Base-by-base conservation (phyloP, 2,888 invertebrate species). In the Apodemia mormo region DNA sequence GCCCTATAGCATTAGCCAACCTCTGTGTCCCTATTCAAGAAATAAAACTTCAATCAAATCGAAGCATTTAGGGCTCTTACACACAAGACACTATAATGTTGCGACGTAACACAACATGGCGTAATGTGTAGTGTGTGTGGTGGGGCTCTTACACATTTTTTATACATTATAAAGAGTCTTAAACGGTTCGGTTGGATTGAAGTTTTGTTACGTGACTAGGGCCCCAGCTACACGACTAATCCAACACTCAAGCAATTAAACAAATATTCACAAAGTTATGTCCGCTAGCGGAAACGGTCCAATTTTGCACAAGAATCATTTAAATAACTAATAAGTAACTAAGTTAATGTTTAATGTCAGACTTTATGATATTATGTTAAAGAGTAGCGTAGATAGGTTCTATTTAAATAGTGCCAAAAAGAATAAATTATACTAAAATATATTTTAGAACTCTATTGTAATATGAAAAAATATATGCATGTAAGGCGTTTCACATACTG, bases 381-480 rank as follows among this genome's bases (percentile, higher is more conserved):
- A 49, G 49, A n/a, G 30, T 61, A 61, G 61, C 33, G 61, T 61
- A 61, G 61, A 61, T 61, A 61, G 61, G 30, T 33, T 61, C 10
- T 61, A 61, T 14, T 49, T 49, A 49, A 49, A 49, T 61, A 61
- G 61, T 61, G 61, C 61, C 61, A 61, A 61, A 56, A 61, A 6
- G 12, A 61, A 30, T 61, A 33, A 61, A 61, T 14, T 61, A 30
- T 61, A 61, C 14, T 49, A 14, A 49, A 49, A 6, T 49, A 49
- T 49, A 49, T 49, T 49, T 49, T 14, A 49, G 49, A 49, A 6
- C 14, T 49, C 49, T 49, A 49, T 49, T 49, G 49, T 49, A 49
- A 49, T 49, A 14, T 49, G 6, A 49, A 14, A 49, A 49, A 14
- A 49, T 49, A 49, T 49, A 29, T 56, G n/a, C 9, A 22, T 8